Evolutionary conservation across 2,113 vertebrate genomes (phyloP).

Genomic region (Crotalus horridus): DNA sequence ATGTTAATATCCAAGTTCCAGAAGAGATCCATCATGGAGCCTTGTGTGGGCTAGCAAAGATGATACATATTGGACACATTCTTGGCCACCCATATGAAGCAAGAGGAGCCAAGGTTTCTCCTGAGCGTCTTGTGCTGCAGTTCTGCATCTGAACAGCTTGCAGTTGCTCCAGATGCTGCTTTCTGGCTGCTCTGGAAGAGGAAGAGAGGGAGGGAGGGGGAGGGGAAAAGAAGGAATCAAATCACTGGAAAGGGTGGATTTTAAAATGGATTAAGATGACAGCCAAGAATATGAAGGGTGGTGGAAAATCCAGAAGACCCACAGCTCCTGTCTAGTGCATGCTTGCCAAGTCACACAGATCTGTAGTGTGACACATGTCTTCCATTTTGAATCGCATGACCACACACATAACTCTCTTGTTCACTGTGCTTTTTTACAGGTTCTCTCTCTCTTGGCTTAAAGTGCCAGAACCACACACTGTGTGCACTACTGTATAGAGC

Average conservation of each 20-base stretch:
- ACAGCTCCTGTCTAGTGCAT: not conserved
- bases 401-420: not conserved
- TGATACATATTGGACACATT: conserved; percentile 57
- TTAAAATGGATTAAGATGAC: conserved; percentile 37
- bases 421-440: not conserved
- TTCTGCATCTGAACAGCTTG: conserved; percentile 51
- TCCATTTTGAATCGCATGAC: not conserved
- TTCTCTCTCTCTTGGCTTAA: not conserved
- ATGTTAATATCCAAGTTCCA: conserved; percentile 38
- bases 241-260: conserved; percentile 33
- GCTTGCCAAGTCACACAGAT: conserved; percentile 35
- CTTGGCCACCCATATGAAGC: conserved; percentile 51
- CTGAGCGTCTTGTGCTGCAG: conserved; percentile 16
- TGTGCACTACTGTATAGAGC: not conserved
- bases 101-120: conserved; percentile 45
- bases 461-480: not conserved
- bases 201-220: not conserved
- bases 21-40: conserved; percentile 46
- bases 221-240: conserved; percentile 43
- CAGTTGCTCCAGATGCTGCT: conserved; percentile 43
- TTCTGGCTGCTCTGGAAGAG: conserved; percentile 41
- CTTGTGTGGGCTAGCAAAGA: conserved; percentile 59
- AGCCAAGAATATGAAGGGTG: conserved; percentile 24
- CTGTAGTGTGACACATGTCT: conserved; percentile 14
- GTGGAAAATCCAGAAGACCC: not conserved